phyloP scores from a whole-genome alignment of 2,888 invertebrate genomes.

The Zootermopsis nevadensis region DNA sequence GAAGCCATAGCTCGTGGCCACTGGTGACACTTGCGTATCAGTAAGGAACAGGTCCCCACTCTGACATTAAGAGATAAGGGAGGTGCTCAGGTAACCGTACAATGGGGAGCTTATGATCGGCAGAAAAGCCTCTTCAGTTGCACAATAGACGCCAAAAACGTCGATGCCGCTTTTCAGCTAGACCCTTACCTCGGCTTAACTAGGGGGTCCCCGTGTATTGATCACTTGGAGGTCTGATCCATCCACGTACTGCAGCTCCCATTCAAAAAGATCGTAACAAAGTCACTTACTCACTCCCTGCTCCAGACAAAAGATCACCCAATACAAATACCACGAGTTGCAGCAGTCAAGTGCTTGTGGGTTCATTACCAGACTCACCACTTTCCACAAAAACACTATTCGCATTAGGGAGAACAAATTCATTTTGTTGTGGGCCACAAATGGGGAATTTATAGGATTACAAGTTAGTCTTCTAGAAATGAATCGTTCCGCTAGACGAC shows the following conservation, averaged over 20 bases:
- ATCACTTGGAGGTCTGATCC: slow-evolving; percentile 13
- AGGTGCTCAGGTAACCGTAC: not conserved
- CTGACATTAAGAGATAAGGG: too few species aligned
- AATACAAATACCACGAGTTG: not conserved
- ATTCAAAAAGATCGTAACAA: not conserved
- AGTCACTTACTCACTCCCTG: not conserved
- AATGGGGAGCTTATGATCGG: slow-evolving; percentile 2
- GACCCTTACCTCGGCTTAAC: slow-evolving; percentile 16
- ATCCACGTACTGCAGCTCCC: not conserved
- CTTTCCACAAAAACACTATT: not conserved
- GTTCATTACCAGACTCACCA: not conserved
- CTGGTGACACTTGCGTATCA: too few species aligned
- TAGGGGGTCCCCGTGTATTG: not conserved
- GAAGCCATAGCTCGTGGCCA: too few species aligned
- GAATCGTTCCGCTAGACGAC: too few species aligned
- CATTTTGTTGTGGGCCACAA: not conserved
- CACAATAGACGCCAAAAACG: slow-evolving; percentile 1
- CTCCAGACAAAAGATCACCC: not conserved
- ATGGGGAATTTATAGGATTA: not conserved
- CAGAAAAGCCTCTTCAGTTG: slow-evolving; percentile 8
- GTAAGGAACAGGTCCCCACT: too few species aligned
- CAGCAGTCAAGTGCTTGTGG: slow-evolving; percentile 6
- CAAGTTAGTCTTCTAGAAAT: too few species aligned
- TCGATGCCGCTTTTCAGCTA: slow-evolving; percentile 13
- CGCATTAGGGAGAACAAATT: not conserved